Conservation (phyloP, 1,140 invertebrate species). For the Drosophila pectinifera region DNA sequence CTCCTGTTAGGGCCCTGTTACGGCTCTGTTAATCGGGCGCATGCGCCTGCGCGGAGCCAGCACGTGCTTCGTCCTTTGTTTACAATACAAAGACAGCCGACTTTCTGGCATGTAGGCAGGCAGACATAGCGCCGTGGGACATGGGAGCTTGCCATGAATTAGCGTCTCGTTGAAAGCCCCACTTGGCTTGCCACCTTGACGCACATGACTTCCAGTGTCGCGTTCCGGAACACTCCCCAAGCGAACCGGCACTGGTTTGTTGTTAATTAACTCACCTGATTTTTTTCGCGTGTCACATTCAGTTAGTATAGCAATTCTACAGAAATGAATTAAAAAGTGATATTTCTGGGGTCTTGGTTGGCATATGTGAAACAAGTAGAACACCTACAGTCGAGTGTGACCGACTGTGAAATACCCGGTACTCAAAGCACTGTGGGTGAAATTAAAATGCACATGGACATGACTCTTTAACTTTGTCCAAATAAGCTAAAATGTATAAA, state of each 20-base stretch:
- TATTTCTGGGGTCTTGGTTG: too few species aligned
- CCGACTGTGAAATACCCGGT: too few species aligned
- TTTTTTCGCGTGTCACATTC: not conserved
- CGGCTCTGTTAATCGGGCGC: conserved; percentile 44
- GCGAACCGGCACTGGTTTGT: not conserved
- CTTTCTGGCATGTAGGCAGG: not conserved
- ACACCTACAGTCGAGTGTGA: too few species aligned
- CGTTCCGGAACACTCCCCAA: not conserved
- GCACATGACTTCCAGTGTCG: not conserved
- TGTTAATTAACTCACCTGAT: conserved; percentile 16
- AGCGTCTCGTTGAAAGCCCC: not conserved
- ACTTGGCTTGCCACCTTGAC: not conserved
- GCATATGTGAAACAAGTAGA: too few species aligned
- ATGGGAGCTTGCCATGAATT: conserved; percentile 1
- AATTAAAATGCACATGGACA: too few species aligned
- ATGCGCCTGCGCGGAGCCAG: conserved; percentile 31
- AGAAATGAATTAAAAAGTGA: not conserved
- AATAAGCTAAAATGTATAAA: too few species aligned
- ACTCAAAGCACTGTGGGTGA: too few species aligned
- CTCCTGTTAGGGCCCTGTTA: conserved; percentile 46
- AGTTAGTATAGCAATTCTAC: not conserved
- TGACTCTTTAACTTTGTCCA: too few species aligned
- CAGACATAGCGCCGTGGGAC: not conserved
- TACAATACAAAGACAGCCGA: conserved; percentile 32
- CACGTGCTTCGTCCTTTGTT: conserved; percentile 64